Conservation (phyloP, 1,140 invertebrate species). For the Saccostrea echinata region DNA sequence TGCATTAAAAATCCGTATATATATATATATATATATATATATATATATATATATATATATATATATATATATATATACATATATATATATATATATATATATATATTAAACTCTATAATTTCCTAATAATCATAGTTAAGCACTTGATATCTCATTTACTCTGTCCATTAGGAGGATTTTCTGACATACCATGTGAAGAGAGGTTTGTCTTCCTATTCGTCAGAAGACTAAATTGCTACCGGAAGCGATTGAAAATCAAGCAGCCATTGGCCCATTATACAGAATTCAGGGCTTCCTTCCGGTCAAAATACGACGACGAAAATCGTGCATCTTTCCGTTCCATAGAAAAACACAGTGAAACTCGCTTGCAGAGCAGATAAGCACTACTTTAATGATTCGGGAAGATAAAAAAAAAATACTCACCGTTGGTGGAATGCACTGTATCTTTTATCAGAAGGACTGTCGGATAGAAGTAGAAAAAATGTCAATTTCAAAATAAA, state of each 20-base stretch:
- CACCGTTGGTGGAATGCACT: background rate
- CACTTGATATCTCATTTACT: background rate
- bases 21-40: no score
- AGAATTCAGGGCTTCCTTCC: conserved; percentile 15
- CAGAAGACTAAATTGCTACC: conserved; percentile 24
- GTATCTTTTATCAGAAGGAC: background rate
- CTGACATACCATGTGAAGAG: conserved; percentile 39
- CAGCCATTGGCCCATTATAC: background rate
- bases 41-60: no score
- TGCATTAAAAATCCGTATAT: no score
- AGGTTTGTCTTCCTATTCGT: conserved; percentile 36
- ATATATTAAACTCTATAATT: no score
- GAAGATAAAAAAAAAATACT: background rate
- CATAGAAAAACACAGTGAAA: background rate
- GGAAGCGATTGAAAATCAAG: conserved; percentile 17
- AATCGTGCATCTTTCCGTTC: background rate
- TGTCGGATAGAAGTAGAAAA: background rate
- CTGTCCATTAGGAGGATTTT: conserved; percentile 39
- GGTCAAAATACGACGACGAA: background rate
- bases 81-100: no score
- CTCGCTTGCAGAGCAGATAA: background rate
- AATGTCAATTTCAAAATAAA: background rate
- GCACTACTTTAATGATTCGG: background rate
- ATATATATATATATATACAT: no score
- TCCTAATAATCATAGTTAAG: no score